Evolutionary conservation across 2,888 invertebrate species (phyloP).

Genomic region (Trissonchulus latispiculum): DNA sequence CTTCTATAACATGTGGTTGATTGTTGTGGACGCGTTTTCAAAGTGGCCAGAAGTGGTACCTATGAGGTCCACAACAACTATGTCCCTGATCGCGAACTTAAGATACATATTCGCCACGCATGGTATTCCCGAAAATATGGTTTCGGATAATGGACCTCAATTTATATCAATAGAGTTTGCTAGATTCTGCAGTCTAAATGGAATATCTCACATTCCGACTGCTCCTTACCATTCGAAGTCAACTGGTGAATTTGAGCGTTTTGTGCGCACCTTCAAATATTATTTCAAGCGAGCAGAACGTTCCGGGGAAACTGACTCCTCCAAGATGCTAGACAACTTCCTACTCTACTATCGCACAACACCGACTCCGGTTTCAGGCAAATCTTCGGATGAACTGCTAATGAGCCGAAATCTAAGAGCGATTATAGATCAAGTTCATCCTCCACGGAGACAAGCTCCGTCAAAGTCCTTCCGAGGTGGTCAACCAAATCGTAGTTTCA

Average conservation of each 20-base stretch:
- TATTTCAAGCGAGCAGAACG: not conserved
- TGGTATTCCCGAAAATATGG: slow-evolving; percentile 35
- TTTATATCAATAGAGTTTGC: slow-evolving; percentile 34
- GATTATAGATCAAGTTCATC: not conserved
- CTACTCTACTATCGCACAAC: not conserved
- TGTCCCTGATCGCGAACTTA: slow-evolving; percentile 28
- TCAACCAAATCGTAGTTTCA: no score
- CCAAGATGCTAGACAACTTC: not conserved
- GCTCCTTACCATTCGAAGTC: slow-evolving; percentile 35
- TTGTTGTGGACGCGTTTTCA: slow-evolving; percentile 45
- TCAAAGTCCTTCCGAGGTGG: no score
- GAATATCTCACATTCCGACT: slow-evolving; percentile 29
- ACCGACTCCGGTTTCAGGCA: not conserved
- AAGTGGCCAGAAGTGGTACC: slow-evolving; percentile 46
- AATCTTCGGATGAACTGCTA: not conserved
- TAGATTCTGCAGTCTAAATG: slow-evolving; percentile 29
- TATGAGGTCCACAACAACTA: slow-evolving; percentile 26
- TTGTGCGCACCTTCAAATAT: slow-evolving; percentile 32
- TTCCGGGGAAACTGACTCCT: no score
- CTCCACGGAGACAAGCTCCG: no score
- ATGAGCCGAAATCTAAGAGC: not conserved
- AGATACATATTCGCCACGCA: slow-evolving; percentile 29
- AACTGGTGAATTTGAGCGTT: slow-evolving; percentile 36
- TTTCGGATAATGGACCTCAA: slow-evolving; percentile 40
- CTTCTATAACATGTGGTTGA: slow-evolving; percentile 35